These are phyloP conservation scores for Varanus salvator DNA, from an alignment of 2,113 vertebrate species.

Conservation along the genomic window DNA sequence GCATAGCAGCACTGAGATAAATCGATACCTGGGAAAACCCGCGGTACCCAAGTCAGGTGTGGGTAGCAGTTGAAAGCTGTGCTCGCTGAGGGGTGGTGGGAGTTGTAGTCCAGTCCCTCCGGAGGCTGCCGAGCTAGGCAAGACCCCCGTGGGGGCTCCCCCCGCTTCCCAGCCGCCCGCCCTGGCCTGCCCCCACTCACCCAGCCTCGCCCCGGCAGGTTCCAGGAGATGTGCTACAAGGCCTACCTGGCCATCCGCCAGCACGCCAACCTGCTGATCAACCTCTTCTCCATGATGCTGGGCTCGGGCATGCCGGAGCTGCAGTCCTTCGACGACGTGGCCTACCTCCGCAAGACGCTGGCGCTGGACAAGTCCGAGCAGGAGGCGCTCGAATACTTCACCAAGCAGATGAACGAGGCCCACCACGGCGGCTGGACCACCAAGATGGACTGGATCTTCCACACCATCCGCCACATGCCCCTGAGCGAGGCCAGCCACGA, in stretches of 20 bases:
- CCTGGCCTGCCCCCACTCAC: too few species aligned
- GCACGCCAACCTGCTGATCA: slow-evolving; percentile 75
- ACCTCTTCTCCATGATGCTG: slow-evolving; percentile 76
- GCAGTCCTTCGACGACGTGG: slow-evolving; percentile 74
- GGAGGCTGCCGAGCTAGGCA: too few species aligned
- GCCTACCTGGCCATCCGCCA: slow-evolving; percentile 76
- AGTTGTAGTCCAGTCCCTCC: too few species aligned
- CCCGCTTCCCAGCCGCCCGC: too few species aligned
- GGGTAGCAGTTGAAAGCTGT: too few species aligned
- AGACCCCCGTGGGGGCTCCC: too few species aligned
- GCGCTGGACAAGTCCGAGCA: slow-evolving; percentile 73
- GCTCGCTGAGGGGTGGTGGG: too few species aligned
- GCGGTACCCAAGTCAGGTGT: too few species aligned
- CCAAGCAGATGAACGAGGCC: slow-evolving; percentile 84
- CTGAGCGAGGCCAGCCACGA: slow-evolving; percentile 65
- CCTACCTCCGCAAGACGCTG: slow-evolving; percentile 75
- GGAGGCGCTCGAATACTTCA: slow-evolving; percentile 83
- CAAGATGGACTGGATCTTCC: slow-evolving; percentile 86
- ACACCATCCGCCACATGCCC: slow-evolving; percentile 83
- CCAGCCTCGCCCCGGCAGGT: slow-evolving; percentile 40
- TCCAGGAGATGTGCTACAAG: slow-evolving; percentile 78
- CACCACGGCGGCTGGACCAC: slow-evolving; percentile 85
- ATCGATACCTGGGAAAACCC: too few species aligned
- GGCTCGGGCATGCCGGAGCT: slow-evolving; percentile 75
- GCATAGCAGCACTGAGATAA: too few species aligned